phyloP scores from a whole-genome alignment of 2,888 invertebrate species.

The Diarsia dahlii region DNA sequence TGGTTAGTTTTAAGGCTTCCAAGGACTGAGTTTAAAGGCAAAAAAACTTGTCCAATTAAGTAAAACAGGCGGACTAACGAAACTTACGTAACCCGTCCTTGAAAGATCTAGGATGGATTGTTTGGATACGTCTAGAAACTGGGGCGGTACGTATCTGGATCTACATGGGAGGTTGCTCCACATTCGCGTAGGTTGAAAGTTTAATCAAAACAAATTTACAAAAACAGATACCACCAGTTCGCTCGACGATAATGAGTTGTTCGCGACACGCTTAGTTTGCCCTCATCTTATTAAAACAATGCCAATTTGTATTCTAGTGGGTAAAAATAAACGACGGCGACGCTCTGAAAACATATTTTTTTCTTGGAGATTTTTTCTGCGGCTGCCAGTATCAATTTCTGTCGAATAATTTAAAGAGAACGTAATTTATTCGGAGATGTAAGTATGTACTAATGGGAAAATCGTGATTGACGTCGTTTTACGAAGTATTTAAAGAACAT shows the following conservation, averaged over 20 bases:
- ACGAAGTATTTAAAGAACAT: not conserved
- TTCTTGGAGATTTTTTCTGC: conserved; percentile 55
- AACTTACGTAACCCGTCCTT: conserved; percentile 60
- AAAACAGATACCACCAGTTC: conserved; percentile 65
- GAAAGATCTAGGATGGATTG: conserved; percentile 53
- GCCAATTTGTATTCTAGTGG: conserved; percentile 71
- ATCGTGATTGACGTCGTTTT: conserved; percentile 36
- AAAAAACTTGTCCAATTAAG: conserved; percentile 68
- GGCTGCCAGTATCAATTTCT: conserved; percentile 57
- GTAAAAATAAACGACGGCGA: conserved; percentile 67
- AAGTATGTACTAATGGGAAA: conserved; percentile 25
- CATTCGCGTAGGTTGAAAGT: conserved; percentile 55
- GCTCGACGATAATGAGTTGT: conserved; percentile 68
- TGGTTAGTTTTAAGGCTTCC: conserved; percentile 63
- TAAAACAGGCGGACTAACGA: conserved; percentile 54
- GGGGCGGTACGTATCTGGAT: conserved; percentile 39
- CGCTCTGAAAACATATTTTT: conserved; percentile 69
- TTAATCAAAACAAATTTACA: conserved; percentile 69
- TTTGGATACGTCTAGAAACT: conserved; percentile 39
- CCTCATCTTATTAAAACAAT: conserved; percentile 71
- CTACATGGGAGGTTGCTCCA: conserved; percentile 41
- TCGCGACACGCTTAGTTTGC: conserved; percentile 69
- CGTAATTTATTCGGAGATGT: conserved; percentile 33
- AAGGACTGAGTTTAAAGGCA: conserved; percentile 49
- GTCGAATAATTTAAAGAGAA: conserved; percentile 51